phyloP scores from a whole-genome alignment of 2,113 vertebrate genomes.

The Semnornis frantzii region DNA sequence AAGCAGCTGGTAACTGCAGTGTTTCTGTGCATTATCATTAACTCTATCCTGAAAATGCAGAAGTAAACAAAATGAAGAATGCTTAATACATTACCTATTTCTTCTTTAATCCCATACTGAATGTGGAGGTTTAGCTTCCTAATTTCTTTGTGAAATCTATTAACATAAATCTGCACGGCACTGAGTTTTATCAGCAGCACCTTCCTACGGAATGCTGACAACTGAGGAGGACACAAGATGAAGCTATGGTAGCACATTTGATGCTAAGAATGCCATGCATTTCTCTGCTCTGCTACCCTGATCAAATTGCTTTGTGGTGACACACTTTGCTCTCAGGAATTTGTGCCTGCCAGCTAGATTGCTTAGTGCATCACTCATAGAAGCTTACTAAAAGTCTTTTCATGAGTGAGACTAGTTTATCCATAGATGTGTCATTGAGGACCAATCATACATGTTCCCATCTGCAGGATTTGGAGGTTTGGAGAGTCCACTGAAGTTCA shows the following conservation, averaged over 20 bases:
- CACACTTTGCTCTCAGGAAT: constrained; percentile 31
- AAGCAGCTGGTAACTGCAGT: not conserved
- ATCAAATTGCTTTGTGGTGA: constrained; percentile 20
- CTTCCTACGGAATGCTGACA: not conserved
- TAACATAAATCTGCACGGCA: not conserved
- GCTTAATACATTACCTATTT: not conserved
- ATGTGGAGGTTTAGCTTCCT: not conserved
- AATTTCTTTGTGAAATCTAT: not conserved
- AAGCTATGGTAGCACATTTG: not conserved
- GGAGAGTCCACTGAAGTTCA: not conserved
- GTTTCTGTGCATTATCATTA: not conserved
- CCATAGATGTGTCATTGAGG: not conserved
- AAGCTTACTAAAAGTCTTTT: constrained; percentile 4
- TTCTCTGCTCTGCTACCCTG: not conserved
- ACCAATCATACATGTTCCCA: not conserved
- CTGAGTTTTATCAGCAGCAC: not conserved
- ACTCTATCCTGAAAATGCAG: not conserved
- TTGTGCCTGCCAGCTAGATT: constrained; percentile 32
- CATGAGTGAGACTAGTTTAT: not conserved
- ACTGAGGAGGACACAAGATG: not conserved
- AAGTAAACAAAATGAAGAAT: not conserved
- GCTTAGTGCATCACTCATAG: not conserved
- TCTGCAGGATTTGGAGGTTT: not conserved
- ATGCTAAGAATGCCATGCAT: not conserved
- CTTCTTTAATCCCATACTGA: constrained; percentile 6